Evolutionary conservation across 2,113 vertebrate species (phyloP), one percentile per base, ranked within the genome.

Genomic region (Chaenocephalus aceratus): DNA sequence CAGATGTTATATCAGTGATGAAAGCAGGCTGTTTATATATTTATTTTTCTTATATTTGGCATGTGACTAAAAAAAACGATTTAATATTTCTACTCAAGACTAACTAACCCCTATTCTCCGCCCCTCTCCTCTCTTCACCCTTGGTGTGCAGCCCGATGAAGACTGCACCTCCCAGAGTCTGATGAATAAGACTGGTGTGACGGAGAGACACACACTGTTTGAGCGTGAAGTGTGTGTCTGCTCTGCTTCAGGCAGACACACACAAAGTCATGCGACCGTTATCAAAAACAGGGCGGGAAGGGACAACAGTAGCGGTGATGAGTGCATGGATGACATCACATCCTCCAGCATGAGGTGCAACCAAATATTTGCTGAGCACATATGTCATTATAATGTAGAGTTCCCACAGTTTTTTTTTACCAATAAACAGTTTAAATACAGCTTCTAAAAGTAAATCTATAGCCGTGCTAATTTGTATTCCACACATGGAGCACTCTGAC

Each of bases 391-490:
- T 63, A 71, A 60, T 46, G 18, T 46, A 46, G 57, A 72, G 52
- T 23, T 44, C 15, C 67, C 49, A n/a, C 80, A 57, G 87, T 46
- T 72, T 48, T 63, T 63, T 3, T 48, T 75, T 63, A 61, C 16
- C 23, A 54, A 49, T 51, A 34, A 63, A 61, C 9, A 52, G 9
- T 36, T 4, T 58, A 54, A 62, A 79, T 30, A 18, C 34, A 61
- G 60, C 67, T 63, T 73, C 73, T 63, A 62, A 60, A 60, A 60
- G n/a, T 59, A 58, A 81, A 89, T 81, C 62, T 74, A 79, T 44
- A 46, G 59, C 16, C 10, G 26, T 16, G 30, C 76, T 87, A 6
- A 88, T 91, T 87, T 81, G 70, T 82, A 90, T 90, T 90, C 88
- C 18, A 18, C 73, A 11, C 66, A 9, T 52, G 3, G 59, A 72